phyloP scores from a whole-genome alignment of 2,888 invertebrate genomes.

The Tipula vernalis region DNA sequence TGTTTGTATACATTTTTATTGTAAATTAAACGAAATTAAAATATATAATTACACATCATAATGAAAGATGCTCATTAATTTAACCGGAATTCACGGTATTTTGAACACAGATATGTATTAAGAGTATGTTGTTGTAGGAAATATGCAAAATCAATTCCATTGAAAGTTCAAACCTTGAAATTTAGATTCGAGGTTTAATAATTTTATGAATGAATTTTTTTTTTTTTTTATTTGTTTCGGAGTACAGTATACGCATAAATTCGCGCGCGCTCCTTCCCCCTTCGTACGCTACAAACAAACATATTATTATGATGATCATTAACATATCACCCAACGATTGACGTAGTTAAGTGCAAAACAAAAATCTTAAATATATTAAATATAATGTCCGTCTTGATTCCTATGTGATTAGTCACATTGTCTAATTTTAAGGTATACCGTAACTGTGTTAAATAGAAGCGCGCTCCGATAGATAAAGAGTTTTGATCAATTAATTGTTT shows the following conservation, averaged over 20 bases:
- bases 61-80: not conserved
- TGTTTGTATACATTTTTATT: not conserved
- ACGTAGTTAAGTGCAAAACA: not conserved
- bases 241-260: not conserved
- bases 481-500: not conserved
- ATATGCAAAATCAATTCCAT: conserved; percentile 4
- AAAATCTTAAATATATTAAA: not conserved
- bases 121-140: not conserved
- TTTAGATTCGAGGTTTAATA: not conserved
- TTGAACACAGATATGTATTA: not conserved
- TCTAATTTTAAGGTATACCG: not conserved
- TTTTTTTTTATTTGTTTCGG: not conserved
- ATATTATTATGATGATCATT: not conserved
- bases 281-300: not conserved
- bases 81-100: not conserved
- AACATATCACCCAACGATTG: not conserved
- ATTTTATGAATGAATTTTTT: not conserved
- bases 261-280: not conserved
- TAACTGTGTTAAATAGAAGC: not conserved
- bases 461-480: not conserved
- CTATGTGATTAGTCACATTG: not conserved
- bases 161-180: not conserved
- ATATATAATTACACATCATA: not conserved
- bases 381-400: not conserved
- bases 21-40: not conserved